Evolutionary conservation across 2,888 invertebrate genomes (phyloP), one percentile per base, ranked within the genome.

Genomic region (Tridacna crocea): DNA sequence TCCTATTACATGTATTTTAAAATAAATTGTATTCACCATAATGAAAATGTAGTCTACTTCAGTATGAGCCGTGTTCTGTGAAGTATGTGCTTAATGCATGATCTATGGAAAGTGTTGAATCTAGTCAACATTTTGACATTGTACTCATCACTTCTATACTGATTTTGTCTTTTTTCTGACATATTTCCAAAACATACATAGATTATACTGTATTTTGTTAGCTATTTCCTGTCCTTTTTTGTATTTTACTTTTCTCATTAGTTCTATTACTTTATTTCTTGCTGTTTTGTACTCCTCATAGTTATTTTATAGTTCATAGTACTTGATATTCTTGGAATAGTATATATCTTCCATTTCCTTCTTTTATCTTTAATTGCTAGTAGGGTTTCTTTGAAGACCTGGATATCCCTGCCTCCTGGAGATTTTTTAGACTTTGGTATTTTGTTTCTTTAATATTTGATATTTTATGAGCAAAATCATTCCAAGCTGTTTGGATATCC

Each of bases 241-340:
- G 48, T 70, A 70, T 36, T 48, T 70, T 46, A 48, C 11, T 70
- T 36, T 70, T 70, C 48, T 70, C 11, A 70, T 48, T 46, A 27
- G 27, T 8, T 47, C 6, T 13, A 10, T 70, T 47, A 47, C 47
- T 70, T 70, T 47, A 48, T 70, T 70, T 48, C 70, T 11, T 36
- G 70, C 70, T 47, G 47, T 70, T 48, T 70, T 70, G 48, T 47
- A 70, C 11, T 70, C 22, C 6, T 70, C 22, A 36, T 47, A 70
- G 19, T 12, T 70, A n/a, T n/a, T n/a, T n/a, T n/a, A n/a, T n/a
- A n/a, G n/a, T n/a, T n/a, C n/a, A n/a, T n/a, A n/a, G n/a, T n/a
- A n/a, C 17, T 47, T 47, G 47, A n/a, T 19, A 22, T 70, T 48
- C 22, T 70, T 70, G 47, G n/a, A 47, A n/a, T 70, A 48, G 11